Evolutionary conservation across 1,140 invertebrate species (phyloP).

Genomic region (Rhysida immarginata): DNA sequence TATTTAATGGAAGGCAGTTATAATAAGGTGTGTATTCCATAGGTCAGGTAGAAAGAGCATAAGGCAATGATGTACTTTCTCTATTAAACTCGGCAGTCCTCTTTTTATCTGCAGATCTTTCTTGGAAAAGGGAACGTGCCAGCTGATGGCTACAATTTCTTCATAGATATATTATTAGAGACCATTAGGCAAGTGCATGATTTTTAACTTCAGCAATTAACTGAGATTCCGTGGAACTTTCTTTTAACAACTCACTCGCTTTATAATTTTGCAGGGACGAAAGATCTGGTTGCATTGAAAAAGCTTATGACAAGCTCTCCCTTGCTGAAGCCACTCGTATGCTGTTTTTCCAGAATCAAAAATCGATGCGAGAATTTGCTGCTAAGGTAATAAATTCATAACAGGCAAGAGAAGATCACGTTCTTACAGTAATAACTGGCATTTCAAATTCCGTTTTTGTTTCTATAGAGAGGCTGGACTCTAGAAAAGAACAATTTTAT

Average conservation of each 20-base stretch:
- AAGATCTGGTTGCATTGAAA: slow-evolving; percentile 91
- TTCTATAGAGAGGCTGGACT: slow-evolving; percentile 51
- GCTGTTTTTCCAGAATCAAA: slow-evolving; percentile 65
- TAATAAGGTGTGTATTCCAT: slow-evolving; percentile 92
- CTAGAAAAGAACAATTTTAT: slow-evolving; percentile 64
- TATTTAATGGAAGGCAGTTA: slow-evolving; percentile 99
- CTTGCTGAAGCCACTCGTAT: slow-evolving; percentile 73
- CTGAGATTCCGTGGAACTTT: too few species aligned
- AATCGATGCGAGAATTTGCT: slow-evolving; percentile 63
- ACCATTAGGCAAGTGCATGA: too few species aligned
- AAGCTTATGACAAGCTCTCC: slow-evolving; percentile 83
- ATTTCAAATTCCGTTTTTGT: too few species aligned
- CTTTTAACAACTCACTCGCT: too few species aligned
- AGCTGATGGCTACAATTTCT: slow-evolving; percentile 85
- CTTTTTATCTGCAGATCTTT: slow-evolving; percentile 44
- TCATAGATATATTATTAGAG: slow-evolving; percentile 90
- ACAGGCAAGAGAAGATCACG: too few species aligned
- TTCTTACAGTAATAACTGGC: too few species aligned
- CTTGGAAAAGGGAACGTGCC: slow-evolving; percentile 87
- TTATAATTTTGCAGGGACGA: slow-evolving; percentile 43
- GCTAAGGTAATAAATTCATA: slow-evolving; percentile 39
- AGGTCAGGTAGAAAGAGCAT: too few species aligned
- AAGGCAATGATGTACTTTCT: too few species aligned
- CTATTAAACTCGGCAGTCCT: too few species aligned
- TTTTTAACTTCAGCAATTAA: too few species aligned